These are phyloP conservation scores for Glyphotaelius pellucidus DNA, from an alignment of 2,888 invertebrate genomes.

Conservation along the genomic window DNA sequence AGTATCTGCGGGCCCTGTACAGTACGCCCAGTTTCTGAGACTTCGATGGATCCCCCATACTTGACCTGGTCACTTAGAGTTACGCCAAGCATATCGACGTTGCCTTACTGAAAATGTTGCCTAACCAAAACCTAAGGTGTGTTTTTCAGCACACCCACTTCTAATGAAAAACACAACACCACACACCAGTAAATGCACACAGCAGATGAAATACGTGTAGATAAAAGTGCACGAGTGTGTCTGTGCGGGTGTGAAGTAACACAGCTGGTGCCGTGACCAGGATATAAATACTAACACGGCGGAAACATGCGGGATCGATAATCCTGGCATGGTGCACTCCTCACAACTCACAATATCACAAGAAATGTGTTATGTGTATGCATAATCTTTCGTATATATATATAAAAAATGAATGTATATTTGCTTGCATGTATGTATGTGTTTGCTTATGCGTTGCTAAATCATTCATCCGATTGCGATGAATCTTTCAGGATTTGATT, in stretches of 20 bases:
- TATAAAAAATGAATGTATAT: too few relatives aligned
- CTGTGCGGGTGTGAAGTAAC: neutral
- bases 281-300: neutral
- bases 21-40: too few relatives aligned
- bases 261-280: neutral
- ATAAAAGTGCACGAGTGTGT: neutral
- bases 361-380: neutral
- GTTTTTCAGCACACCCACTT: neutral
- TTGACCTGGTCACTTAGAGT: too few relatives aligned
- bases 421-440: too few relatives aligned
- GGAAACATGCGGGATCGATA: neutral
- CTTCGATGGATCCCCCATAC: too few relatives aligned
- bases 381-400: too few relatives aligned
- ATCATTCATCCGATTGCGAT: too few relatives aligned
- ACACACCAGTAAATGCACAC: neutral
- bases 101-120: neutral
- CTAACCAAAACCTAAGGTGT: too few relatives aligned
- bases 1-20: too few relatives aligned
- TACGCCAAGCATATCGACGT: too few relatives aligned
- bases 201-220: neutral
- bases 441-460: too few relatives aligned
- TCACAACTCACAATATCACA: neutral
- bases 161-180: neutral
- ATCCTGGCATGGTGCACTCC: neutral
- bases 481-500: too few relatives aligned